Evolutionary conservation across 2,113 vertebrate genomes (phyloP).

Genomic region (Corythoichthys haematopterus): DNA sequence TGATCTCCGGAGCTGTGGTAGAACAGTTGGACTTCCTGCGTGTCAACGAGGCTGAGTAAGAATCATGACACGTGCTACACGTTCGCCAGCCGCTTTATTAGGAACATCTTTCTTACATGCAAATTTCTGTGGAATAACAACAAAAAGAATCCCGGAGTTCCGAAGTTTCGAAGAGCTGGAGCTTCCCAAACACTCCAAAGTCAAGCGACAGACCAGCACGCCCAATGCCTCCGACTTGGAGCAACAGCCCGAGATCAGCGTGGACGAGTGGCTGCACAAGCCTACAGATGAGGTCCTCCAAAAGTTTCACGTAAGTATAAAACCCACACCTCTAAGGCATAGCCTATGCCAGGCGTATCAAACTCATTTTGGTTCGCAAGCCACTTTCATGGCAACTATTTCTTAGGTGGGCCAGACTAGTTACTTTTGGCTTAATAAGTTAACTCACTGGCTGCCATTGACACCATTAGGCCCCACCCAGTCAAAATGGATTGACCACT

Average conservation of each 20-base stretch:
- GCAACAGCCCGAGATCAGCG: slow-evolving; percentile 81
- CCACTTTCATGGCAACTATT: no score
- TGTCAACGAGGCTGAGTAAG: slow-evolving; percentile 90
- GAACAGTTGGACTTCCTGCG: slow-evolving; percentile 95
- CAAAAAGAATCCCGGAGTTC: slow-evolving; percentile 84
- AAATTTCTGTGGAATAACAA: not conserved
- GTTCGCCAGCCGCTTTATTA: not conserved
- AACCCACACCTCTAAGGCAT: not conserved
- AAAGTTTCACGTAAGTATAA: slow-evolving; percentile 83
- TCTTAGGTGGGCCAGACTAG: no score
- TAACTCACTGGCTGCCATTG: no score
- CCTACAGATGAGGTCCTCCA: slow-evolving; percentile 83
- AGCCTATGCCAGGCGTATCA: no score
- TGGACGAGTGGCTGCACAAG: slow-evolving; percentile 80
- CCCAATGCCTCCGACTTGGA: slow-evolving; percentile 80
- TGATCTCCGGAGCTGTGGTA: slow-evolving; percentile 93
- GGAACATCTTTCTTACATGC: no score
- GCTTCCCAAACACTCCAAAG: slow-evolving; percentile 93
- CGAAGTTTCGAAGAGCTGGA: slow-evolving; percentile 93
- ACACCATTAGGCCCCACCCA: no score
- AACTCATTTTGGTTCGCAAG: no score
- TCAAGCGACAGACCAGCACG: slow-evolving; percentile 91
- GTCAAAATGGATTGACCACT: no score
- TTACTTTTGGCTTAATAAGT: no score
- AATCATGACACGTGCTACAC: not conserved